Percentiles rank a stretch among this genome's conserved stretches.
Conservation (phyloP, 23 tunicate species). For the Styela clava region DNA sequence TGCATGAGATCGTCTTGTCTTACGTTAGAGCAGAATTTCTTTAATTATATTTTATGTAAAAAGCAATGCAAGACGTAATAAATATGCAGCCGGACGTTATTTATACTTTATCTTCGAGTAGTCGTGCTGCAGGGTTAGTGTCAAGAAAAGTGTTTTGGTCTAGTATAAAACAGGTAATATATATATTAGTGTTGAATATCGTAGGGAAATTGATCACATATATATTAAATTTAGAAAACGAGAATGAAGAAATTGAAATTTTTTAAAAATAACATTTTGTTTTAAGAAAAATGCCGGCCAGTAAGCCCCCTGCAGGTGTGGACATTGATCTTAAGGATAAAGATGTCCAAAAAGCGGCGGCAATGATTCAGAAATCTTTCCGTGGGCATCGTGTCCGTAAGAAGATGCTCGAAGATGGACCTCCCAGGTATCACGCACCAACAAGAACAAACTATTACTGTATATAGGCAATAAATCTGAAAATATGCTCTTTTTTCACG, state of each 20-base stretch:
- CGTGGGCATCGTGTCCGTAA: slow-evolving; percentile 78
- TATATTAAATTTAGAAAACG: background rate
- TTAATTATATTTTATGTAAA: too few species aligned
- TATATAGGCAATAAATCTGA: too few species aligned
- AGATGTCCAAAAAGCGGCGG: slow-evolving; percentile 78
- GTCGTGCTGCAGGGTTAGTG: background rate
- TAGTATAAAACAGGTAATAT: background rate
- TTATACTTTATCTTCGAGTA: background rate
- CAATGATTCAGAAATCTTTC: slow-evolving; percentile 87
- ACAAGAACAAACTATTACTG: too few species aligned
- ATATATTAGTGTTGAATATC: too few species aligned
- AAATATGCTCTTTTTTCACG: too few species aligned
- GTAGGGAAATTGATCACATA: too few species aligned
- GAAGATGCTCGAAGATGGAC: slow-evolving; percentile 78
- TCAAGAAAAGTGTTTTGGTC: background rate
- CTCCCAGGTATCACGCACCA: slow-evolving; percentile 58
- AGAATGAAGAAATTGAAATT: background rate
- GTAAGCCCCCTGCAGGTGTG: slow-evolving; percentile 56
- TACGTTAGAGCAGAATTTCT: background rate
- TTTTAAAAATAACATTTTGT: background rate
- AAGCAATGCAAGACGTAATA: background rate
- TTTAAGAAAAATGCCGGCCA: slow-evolving; percentile 9
- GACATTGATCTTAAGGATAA: slow-evolving; percentile 72
- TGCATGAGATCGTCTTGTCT: background rate
- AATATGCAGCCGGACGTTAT: background rate